phyloP scores from a whole-genome alignment of 2,888 invertebrate genomes.

The Stenchaetothrips biformis region DNA sequence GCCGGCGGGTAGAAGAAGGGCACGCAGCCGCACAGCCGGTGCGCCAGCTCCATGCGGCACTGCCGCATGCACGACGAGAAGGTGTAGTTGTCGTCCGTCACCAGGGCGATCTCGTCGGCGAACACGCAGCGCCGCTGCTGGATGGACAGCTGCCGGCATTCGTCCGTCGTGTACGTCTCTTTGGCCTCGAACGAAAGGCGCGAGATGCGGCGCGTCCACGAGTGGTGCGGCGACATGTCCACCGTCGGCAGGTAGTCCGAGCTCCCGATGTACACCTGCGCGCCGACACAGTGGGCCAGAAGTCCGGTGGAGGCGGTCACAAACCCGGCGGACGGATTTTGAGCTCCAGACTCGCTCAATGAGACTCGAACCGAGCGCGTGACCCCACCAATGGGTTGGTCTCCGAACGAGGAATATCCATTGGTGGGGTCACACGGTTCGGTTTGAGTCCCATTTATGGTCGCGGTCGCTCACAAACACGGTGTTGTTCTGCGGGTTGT shows the following conservation, averaged over 20 bases:
- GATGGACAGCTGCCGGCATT: slow-evolving; percentile 62
- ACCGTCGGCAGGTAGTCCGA: slow-evolving; percentile 65
- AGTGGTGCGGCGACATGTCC: slow-evolving; percentile 64
- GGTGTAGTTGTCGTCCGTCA: slow-evolving; percentile 59
- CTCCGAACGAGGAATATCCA: too few species aligned
- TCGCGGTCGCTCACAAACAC: slow-evolving; percentile 33
- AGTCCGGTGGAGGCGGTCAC: too few species aligned
- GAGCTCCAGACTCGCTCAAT: too few species aligned
- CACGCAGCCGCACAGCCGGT: slow-evolving; percentile 62
- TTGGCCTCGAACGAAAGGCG: slow-evolving; percentile 65
- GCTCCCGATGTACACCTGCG: slow-evolving; percentile 60
- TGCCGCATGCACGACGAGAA: slow-evolving; percentile 67
- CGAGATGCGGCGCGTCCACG: slow-evolving; percentile 60
- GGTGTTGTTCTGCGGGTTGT: slow-evolving; percentile 37
- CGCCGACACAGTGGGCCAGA: neutral
- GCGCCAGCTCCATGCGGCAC: slow-evolving; percentile 63
- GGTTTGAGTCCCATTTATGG: too few species aligned
- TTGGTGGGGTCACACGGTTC: too few species aligned
- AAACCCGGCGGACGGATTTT: too few species aligned
- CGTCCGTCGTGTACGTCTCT: slow-evolving; percentile 70
- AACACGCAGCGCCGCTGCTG: slow-evolving; percentile 70
- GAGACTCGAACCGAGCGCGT: too few species aligned
- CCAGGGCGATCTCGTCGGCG: slow-evolving; percentile 59
- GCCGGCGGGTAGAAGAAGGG: slow-evolving; percentile 58
- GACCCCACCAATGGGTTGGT: too few species aligned